Evolutionary conservation across 2,113 vertebrate genomes (phyloP).

Genomic region (Ceratotherium simum): DNA sequence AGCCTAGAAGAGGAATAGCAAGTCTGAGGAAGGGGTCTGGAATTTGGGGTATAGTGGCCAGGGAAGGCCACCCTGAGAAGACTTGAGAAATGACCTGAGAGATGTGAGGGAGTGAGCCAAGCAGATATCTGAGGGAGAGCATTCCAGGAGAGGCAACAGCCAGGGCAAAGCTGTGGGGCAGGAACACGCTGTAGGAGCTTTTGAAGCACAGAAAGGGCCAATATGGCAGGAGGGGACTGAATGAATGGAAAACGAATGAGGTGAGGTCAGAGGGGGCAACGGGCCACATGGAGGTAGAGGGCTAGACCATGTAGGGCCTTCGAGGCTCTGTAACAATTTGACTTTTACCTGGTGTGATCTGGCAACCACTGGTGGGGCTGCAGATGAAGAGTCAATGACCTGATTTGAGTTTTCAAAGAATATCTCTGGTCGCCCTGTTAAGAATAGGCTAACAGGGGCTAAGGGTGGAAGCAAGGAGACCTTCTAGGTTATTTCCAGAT

Average conservation of each 20-base stretch:
- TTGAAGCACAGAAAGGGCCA: neutral
- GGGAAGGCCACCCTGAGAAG: neutral
- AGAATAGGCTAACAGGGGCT: neutral
- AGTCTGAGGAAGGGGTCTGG: neutral
- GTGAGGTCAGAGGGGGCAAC: neutral
- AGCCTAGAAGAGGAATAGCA: neutral
- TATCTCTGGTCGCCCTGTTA: neutral
- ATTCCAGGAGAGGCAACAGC: neutral
- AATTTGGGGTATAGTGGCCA: too few species aligned
- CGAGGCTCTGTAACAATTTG: neutral
- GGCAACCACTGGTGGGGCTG: neutral
- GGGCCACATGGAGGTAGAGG: neutral
- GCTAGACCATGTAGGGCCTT: neutral
- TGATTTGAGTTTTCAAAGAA: neutral
- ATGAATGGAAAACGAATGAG: neutral
- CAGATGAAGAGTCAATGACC: neutral
- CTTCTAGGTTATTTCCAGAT: neutral
- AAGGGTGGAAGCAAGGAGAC: neutral
- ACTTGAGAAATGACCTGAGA: neutral
- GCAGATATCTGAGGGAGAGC: neutral
- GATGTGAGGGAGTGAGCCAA: too few species aligned
- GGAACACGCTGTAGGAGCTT: neutral
- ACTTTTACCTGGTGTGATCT: neutral
- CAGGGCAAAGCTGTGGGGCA: neutral
- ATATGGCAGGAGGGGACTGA: neutral